A percentile compares a stretch with the other conserved stretches of the same genome.
Evolutionary conservation across 2,888 invertebrate species (phyloP).

Genomic region (Mythimna vitellina): DNA sequence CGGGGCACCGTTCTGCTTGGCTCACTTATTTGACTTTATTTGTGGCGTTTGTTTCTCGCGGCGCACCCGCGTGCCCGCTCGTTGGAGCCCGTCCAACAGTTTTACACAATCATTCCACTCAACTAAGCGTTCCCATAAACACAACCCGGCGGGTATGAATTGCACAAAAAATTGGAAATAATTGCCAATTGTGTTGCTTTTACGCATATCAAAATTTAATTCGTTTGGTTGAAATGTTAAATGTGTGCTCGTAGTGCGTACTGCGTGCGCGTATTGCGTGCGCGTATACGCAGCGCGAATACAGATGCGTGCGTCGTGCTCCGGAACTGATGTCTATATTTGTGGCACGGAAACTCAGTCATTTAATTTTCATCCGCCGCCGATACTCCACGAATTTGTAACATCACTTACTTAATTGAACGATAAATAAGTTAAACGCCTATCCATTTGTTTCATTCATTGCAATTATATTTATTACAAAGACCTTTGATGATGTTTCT

Average conservation of each 20-base stretch:
- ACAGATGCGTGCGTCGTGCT: conserved; percentile 39
- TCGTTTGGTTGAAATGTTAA: conserved; percentile 53
- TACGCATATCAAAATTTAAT: conserved; percentile 78
- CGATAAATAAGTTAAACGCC: conserved; percentile 56
- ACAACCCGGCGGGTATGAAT: conserved; percentile 89
- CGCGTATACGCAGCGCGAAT: conserved; percentile 34
- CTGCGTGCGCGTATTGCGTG: conserved; percentile 13
- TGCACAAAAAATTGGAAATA: conserved; percentile 88
- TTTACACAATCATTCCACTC: conserved; percentile 91
- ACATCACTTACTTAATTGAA: conserved; percentile 61
- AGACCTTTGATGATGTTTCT: conserved; percentile 17
- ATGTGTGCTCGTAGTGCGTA: conserved; percentile 30
- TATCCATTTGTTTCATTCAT: conserved; percentile 46
- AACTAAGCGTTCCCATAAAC: conserved; percentile 90
- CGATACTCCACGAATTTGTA: conserved; percentile 52
- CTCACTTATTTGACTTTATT: conserved; percentile 89
- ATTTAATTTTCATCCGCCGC: conserved; percentile 60
- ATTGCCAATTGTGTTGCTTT: conserved; percentile 84
- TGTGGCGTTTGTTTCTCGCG: conserved; percentile 85
- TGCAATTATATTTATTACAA: conserved; percentile 34
- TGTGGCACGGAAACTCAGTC: conserved; percentile 52
- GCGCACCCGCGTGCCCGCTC: conserved; percentile 75
- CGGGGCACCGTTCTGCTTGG: conserved; percentile 71
- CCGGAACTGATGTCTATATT: conserved; percentile 57
- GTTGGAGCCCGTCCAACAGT: conserved; percentile 88